These are phyloP conservation scores for Panthera tigris DNA, from an alignment of 2,113 vertebrate genomes.

Conservation along the genomic window DNA sequence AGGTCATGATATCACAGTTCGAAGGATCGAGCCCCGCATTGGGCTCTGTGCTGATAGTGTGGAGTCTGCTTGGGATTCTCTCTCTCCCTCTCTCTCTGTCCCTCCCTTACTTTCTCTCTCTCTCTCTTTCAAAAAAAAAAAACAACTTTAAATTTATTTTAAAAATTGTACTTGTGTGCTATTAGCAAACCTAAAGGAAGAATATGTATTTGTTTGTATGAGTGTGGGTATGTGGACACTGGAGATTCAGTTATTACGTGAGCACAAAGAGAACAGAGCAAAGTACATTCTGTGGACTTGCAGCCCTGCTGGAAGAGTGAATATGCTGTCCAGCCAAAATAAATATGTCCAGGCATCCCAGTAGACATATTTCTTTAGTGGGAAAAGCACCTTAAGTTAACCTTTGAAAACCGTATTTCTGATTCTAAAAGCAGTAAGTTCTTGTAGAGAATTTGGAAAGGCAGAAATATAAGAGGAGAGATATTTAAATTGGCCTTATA, in stretches of 20 bases:
- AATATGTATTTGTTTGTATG: not conserved
- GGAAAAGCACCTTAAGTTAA: not conserved
- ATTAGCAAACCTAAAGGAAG: not conserved
- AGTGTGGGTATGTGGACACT: not conserved
- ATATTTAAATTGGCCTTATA: not conserved
- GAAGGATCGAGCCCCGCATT: too few species aligned
- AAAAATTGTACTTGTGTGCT: not conserved
- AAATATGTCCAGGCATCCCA: not conserved
- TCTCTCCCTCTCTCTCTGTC: too few species aligned
- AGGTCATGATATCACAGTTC: too few species aligned
- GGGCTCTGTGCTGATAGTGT: too few species aligned
- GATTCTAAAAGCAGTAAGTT: not conserved
- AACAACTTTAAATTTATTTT: too few species aligned
- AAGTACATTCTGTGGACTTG: not conserved
- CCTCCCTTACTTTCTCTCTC: too few species aligned
- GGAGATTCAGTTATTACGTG: not conserved
- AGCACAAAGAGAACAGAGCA: not conserved
- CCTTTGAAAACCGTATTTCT: not conserved
- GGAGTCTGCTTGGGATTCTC: too few species aligned
- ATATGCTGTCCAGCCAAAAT: not conserved
- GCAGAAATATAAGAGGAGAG: not conserved
- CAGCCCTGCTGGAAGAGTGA: not conserved
- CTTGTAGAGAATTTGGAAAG: not conserved
- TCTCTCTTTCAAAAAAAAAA: too few species aligned
- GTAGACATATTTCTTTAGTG: not conserved